Evolutionary conservation across 2,113 vertebrate genomes (phyloP).

Genomic region (Actenoides hombroni): DNA sequence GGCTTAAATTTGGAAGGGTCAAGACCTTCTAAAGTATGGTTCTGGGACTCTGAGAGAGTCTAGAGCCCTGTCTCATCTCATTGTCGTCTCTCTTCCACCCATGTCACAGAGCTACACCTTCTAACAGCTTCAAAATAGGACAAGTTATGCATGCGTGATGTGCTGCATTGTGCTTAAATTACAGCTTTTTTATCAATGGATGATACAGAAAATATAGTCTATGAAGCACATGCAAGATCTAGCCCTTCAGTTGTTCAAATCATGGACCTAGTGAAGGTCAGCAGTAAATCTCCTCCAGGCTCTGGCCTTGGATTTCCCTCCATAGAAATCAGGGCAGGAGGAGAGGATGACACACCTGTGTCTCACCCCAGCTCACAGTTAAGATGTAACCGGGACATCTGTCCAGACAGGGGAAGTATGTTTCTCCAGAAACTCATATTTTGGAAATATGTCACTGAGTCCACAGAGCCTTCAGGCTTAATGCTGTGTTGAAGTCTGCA

Average conservation of each 20-base stretch:
- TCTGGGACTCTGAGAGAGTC: neutral
- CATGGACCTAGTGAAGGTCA: neutral
- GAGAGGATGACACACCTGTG: accelerated
- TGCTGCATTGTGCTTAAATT: neutral
- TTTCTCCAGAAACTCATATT: neutral
- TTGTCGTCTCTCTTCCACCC: neutral
- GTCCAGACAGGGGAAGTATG: neutral
- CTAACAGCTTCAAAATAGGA: neutral
- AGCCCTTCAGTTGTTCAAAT: neutral
- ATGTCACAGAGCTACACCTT: neutral
- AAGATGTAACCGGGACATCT: neutral
- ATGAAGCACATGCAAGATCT: neutral
- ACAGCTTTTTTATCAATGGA: neutral
- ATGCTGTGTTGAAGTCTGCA: neutral
- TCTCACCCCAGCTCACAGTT: neutral
- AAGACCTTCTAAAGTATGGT: neutral
- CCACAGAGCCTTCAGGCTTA: neutral
- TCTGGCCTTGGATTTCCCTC: neutral
- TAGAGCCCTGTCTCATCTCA: neutral
- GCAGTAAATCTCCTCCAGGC: neutral
- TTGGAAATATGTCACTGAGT: neutral
- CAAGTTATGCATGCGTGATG: neutral
- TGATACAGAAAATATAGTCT: neutral
- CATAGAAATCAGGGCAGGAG: neutral
- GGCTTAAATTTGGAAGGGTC: neutral